Base-by-base conservation (phyloP, 2,113 vertebrate species). In the Campylomormyrus numenius region DNA sequence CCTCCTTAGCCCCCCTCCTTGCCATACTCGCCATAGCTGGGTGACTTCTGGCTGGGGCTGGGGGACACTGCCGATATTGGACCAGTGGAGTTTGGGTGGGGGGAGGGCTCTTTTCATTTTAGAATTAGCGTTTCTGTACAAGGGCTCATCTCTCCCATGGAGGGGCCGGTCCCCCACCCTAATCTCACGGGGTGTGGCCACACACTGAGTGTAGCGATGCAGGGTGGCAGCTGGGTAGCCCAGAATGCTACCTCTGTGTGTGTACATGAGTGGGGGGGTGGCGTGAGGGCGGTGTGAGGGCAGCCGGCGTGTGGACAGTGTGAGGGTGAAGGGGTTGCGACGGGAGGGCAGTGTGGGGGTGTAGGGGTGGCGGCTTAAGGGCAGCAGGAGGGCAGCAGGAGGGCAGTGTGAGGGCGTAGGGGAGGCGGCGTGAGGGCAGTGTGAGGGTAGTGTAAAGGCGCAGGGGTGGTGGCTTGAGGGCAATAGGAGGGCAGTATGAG, bases 1-100 rank as follows among this genome's bases (percentile, higher is more conserved):
- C 48, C 46, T 66, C 50, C 84, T 39, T 31, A 50, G 24, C 58
- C 31, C 80, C 46, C 70, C 66, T 90, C 50, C 49, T 89, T n/a
- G 89, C 80, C 80, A 89, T 91, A 90, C 49, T 90, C 17, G 87
- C 80, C 87, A 90, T 91, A 90, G 87, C 89, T 27, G 88, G 88
- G 83, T 42, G 88, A 50, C 52, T 58, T 66, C 48, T 31, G 56
- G 45, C 45, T 10, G 21, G 66, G 58, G 39, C 6, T 21, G 87
- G 88, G 48, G 88, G 70, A 31, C 27, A 62, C 62, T 39, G 13
- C 48, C 17, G 31, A 27, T 74, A 70, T 89, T 77, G 27, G 24
- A 35, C 31, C n/a, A 27, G 48, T 52, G 48, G 17, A 49, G 45
- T 15, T 74, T 31, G 39, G 49, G 49, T 19, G 3, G 9, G 35